Percentiles rank a stretch among this genome's conserved stretches.
Evolutionary conservation across 2,113 vertebrate species (phyloP).

Genomic region (Ptilonorhynchus violaceus): DNA sequence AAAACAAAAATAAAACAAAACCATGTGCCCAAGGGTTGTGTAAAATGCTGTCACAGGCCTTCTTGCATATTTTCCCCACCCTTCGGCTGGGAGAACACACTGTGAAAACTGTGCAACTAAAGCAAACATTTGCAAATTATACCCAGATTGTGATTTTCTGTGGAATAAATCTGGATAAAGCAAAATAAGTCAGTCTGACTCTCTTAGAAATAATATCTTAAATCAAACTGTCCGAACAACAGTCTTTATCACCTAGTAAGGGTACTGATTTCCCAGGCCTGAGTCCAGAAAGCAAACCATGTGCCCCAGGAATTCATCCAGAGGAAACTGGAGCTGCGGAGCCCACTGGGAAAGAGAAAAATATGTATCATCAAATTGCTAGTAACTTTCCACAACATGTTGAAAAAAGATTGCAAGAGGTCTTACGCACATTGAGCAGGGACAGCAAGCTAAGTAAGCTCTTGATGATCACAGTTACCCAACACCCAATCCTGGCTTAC

Average conservation of each 20-base stretch:
- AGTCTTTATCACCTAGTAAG: background rate
- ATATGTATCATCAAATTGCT: background rate
- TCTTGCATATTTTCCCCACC: slow-evolving; percentile 25
- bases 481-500: background rate
- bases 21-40: slow-evolving; percentile 25
- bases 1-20: slow-evolving; percentile 55
- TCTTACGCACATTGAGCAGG: background rate
- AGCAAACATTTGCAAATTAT: slow-evolving; percentile 42
- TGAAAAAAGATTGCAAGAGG: background rate
- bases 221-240: background rate
- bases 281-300: background rate
- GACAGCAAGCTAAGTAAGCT: background rate
- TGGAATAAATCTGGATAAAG: background rate
- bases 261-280: background rate
- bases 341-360: background rate
- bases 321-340: background rate
- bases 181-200: background rate
- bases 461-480: background rate
- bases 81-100: background rate
- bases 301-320: background rate
- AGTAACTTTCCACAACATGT: background rate
- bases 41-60: slow-evolving; percentile 37
- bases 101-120: slow-evolving; percentile 37
- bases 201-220: background rate
- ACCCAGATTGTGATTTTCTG: slow-evolving; percentile 21